Conservation (phyloP, 2,888 invertebrate genomes). For the Pollenia labialis region DNA sequence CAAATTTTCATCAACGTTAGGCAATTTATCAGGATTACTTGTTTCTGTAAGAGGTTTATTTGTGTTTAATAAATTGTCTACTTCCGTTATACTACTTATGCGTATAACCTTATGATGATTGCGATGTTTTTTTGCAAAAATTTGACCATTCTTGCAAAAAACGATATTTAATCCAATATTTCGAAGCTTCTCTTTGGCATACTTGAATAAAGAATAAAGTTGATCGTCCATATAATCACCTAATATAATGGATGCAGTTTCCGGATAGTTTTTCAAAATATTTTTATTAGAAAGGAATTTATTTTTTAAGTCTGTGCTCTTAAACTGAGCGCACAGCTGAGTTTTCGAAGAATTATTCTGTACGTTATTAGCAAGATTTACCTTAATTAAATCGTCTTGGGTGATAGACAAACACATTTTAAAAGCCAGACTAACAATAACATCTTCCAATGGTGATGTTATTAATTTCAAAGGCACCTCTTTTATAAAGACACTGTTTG, state of each 20-base stretch:
- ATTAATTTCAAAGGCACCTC: conserved; percentile 10
- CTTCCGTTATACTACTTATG: conserved; percentile 44
- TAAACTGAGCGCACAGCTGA: conserved; percentile 59
- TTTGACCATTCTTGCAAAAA: conserved; percentile 53
- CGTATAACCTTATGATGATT: neutral
- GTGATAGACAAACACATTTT: conserved; percentile 22
- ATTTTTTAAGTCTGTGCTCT: conserved; percentile 28
- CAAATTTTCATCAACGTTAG: too few relatives aligned
- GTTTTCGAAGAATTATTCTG: neutral
- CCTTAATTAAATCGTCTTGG: conserved; percentile 30
- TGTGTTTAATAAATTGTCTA: conserved; percentile 36
- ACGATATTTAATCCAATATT: conserved; percentile 38
- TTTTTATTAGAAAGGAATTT: conserved; percentile 55
- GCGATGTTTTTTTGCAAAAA: conserved; percentile 49
- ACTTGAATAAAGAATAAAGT: conserved; percentile 42
- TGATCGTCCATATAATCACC: conserved; percentile 20
- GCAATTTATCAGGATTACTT: too few relatives aligned
- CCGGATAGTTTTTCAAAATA: conserved; percentile 1
- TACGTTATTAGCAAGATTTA: neutral
- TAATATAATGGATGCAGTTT: neutral
- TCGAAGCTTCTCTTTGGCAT: conserved; percentile 57
- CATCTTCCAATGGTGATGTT: conserved; percentile 21
- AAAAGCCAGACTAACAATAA: conserved; percentile 27
- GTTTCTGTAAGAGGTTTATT: too few relatives aligned
- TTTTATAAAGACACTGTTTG: conserved; percentile 12